A percentile compares a stretch with the other conserved stretches of the same genome.
These are phyloP conservation scores for Pseudobourletiella spinata DNA, from an alignment of 1,140 invertebrate genomes.

Conservation along the genomic window DNA sequence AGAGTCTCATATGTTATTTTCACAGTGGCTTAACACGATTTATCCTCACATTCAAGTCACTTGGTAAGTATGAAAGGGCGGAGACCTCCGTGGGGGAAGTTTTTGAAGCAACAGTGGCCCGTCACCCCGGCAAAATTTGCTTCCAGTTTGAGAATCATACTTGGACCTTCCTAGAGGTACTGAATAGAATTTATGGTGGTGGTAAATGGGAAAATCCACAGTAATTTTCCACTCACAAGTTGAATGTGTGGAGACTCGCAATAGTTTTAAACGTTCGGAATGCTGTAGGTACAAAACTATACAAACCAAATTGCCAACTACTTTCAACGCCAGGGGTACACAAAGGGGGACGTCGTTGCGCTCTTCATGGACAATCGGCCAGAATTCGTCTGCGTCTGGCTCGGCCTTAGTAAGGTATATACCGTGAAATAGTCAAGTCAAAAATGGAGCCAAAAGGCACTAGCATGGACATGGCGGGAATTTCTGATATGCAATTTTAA, in stretches of 20 bases:
- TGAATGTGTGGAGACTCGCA: background rate
- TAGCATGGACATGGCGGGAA: background rate
- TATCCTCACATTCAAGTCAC: background rate
- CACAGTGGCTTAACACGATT: background rate
- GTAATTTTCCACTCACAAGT: background rate
- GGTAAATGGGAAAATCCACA: background rate
- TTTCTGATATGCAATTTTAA: background rate
- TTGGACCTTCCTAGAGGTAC: background rate
- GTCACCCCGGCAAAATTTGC: background rate
- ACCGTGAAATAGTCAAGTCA: background rate
- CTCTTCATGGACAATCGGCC: slow-evolving; percentile 73
- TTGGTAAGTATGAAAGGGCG: background rate
- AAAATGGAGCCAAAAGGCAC: background rate
- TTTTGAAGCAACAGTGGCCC: background rate
- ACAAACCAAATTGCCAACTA: slow-evolving; percentile 68
- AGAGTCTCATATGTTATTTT: background rate
- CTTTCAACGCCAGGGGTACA: slow-evolving; percentile 58
- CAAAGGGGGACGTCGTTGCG: slow-evolving; percentile 67
- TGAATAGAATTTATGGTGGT: background rate
- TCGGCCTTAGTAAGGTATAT: slow-evolving; percentile 70
- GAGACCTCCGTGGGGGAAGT: background rate
- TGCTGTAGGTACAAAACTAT: slow-evolving; percentile 54
- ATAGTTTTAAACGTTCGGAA: background rate
- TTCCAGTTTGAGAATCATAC: background rate
- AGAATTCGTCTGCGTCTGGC: slow-evolving; percentile 75